phyloP scores from a whole-genome alignment of 2,888 invertebrate species.

The Eupithecia exiguata region DNA sequence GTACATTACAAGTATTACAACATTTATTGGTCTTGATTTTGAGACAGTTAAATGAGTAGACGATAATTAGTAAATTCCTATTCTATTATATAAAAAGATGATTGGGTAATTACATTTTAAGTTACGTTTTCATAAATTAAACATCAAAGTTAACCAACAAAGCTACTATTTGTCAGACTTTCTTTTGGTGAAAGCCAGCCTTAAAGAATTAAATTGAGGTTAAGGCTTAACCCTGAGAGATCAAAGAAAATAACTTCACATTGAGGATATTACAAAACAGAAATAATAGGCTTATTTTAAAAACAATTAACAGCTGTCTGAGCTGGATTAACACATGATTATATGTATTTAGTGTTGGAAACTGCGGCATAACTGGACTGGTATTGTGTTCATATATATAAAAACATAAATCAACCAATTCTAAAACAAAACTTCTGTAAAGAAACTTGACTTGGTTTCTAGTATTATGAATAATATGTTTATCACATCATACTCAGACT shows the following conservation, averaged over 20 bases:
- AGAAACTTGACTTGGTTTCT: conserved; percentile 41
- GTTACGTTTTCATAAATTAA: background rate
- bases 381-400: background rate
- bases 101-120: background rate
- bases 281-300: background rate
- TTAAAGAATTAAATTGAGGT: background rate
- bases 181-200: background rate
- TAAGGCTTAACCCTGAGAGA: background rate
- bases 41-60: background rate
- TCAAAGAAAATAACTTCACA: background rate
- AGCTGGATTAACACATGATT: background rate
- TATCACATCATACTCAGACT: conserved; percentile 60
- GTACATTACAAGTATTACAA: background rate
- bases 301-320: background rate
- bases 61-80: background rate
- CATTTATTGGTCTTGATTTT: background rate
- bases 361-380: background rate
- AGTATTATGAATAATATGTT: conserved; percentile 63
- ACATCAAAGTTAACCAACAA: background rate
- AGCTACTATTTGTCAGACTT: background rate
- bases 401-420: conserved; percentile 18
- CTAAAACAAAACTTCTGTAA: conserved; percentile 27
- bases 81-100: background rate
- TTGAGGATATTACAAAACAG: background rate
- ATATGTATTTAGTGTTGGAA: background rate